Conservation (phyloP, 2,888 invertebrate genomes). For the Noctua janthina region DNA sequence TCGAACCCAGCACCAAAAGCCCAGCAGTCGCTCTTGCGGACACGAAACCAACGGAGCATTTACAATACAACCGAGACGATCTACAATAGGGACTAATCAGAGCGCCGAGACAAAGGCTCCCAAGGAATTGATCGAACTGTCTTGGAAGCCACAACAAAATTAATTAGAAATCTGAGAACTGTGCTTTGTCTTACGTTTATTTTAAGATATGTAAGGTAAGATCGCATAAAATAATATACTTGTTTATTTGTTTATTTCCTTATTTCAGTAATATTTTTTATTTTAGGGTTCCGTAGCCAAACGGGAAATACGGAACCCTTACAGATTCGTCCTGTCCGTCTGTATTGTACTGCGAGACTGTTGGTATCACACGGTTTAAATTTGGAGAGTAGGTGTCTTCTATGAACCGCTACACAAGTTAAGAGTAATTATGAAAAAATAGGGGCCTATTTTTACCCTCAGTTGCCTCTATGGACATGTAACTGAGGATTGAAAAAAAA, state of each 20-base stretch:
- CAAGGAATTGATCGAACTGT: background rate
- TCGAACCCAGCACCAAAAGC: background rate
- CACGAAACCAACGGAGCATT: background rate
- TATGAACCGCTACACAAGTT: background rate
- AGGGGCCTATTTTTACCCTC: too few species aligned
- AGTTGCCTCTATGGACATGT: background rate
- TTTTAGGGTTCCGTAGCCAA: background rate
- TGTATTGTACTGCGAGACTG: background rate
- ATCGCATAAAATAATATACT: background rate
- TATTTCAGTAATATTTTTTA: background rate
- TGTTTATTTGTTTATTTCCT: background rate
- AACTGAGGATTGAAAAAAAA: background rate
- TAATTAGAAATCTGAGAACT: slow-evolving; percentile 5
- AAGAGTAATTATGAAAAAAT: background rate
- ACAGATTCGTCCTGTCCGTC: background rate
- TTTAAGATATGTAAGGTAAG: background rate
- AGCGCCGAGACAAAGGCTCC: background rate
- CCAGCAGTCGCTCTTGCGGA: background rate
- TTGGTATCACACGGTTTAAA: background rate
- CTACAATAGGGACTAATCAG: background rate
- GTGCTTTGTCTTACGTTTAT: background rate
- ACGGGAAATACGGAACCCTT: background rate
- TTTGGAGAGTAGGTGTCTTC: background rate
- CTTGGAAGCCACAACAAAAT: background rate
- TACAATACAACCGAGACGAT: slow-evolving; percentile 3